phyloP scores from a whole-genome alignment of 1,140 invertebrate species.

The Apocrypta bakeri region DNA sequence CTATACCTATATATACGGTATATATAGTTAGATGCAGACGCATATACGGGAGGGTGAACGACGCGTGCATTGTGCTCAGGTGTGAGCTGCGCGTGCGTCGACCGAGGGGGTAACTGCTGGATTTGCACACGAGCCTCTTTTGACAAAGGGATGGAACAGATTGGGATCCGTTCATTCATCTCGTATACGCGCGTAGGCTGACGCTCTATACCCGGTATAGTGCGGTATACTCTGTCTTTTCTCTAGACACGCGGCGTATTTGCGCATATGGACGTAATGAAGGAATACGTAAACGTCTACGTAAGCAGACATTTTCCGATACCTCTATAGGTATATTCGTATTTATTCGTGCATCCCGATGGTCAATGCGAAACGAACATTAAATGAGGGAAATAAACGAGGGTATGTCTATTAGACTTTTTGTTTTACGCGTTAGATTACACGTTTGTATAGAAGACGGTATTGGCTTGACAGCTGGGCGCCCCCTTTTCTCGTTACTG shows the following conservation, averaged over 20 bases:
- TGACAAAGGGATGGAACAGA: slow-evolving; percentile 71
- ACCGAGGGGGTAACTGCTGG: slow-evolving; percentile 45
- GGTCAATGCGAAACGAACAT: neutral
- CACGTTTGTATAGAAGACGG: neutral
- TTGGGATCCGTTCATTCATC: slow-evolving; percentile 67
- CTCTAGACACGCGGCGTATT: slow-evolving; percentile 53
- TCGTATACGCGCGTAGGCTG: slow-evolving; percentile 28
- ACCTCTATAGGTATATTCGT: too few species aligned
- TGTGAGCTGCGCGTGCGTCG: slow-evolving; percentile 67
- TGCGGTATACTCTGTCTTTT: slow-evolving; percentile 57
- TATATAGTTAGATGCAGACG: too few species aligned
- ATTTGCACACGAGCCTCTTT: slow-evolving; percentile 72
- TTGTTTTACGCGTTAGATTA: too few species aligned
- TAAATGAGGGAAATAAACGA: neutral
- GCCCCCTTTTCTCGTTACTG: too few species aligned
- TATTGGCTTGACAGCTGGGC: neutral
- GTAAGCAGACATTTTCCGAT: too few species aligned
- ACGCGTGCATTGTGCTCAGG: slow-evolving; percentile 66
- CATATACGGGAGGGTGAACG: neutral
- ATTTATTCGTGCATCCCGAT: too few species aligned
- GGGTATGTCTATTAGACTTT: too few species aligned
- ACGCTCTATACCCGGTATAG: too few species aligned
- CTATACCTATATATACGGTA: neutral
- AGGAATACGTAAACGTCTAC: neutral
- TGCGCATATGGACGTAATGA: neutral